Percentiles rank a stretch among this genome's conserved stretches.
phyloP scores from a whole-genome alignment of 2,113 vertebrate genomes.

The Arvicanthis niloticus region DNA sequence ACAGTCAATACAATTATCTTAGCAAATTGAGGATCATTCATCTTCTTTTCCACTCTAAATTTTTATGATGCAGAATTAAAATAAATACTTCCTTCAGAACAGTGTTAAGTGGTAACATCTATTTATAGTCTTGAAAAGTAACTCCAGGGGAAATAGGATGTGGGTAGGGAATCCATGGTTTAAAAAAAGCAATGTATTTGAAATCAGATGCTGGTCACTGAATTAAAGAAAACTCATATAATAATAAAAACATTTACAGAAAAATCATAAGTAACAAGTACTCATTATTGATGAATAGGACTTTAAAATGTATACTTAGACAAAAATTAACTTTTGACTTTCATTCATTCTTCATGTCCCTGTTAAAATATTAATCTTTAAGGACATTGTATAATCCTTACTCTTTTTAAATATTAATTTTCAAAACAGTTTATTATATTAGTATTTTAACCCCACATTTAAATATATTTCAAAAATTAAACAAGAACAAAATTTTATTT shows the following conservation, averaged over 20 bases:
- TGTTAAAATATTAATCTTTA: conserved; percentile 29
- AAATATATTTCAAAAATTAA: conserved; percentile 43
- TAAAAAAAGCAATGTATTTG: conserved; percentile 28
- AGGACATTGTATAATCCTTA: background rate
- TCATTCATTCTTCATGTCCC: background rate
- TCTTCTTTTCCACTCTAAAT: background rate
- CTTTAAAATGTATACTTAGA: background rate
- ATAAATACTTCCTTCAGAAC: conserved; percentile 43
- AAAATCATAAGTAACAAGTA: background rate
- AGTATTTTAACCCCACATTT: conserved; percentile 22
- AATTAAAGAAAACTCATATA: conserved; percentile 29
- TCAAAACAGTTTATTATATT: conserved; percentile 39
- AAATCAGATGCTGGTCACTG: conserved; percentile 41
- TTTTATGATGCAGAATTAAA: conserved; percentile 46
- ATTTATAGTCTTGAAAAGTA: background rate
- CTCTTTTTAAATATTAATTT: conserved; percentile 30
- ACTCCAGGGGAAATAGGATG: background rate
- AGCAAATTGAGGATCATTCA: conserved; percentile 10
- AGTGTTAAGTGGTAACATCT: conserved; percentile 18
- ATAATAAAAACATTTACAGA: conserved; percentile 41
- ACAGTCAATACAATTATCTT: conserved; percentile 12
- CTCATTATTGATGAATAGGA: conserved; percentile 25
- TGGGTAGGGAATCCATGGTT: background rate
- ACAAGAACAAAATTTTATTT: conserved; percentile 44
- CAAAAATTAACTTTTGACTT: conserved; percentile 38